A percentile compares a stretch with the other conserved stretches of the same genome.
Evolutionary conservation across 92 coral and sea anemone genomes (phyloP).

Genomic region (Epizoanthus stellaris): DNA sequence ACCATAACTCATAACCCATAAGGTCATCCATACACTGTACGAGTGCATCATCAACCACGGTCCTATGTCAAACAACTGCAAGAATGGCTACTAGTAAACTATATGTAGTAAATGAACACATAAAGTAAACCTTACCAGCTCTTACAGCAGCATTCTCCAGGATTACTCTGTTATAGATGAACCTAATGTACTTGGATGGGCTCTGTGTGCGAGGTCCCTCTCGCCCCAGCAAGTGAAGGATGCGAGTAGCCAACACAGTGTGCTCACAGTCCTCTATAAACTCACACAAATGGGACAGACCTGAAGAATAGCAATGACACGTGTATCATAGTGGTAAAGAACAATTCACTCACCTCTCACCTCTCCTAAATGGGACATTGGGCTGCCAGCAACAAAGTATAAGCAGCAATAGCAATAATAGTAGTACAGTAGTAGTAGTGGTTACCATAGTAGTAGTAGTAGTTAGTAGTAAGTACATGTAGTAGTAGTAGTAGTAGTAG

Average conservation of each 20-base stretch:
- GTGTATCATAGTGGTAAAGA: background rate
- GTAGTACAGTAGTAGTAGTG: too few species aligned
- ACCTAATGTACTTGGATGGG: conserved; percentile 94
- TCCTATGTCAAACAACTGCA: too few species aligned
- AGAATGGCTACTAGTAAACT: background rate
- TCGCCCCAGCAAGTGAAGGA: conserved; percentile 94
- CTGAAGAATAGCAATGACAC: conserved; percentile 44
- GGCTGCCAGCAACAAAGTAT: too few species aligned
- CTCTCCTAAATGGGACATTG: too few species aligned
- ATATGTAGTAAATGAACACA: background rate
- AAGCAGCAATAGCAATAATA: too few species aligned
- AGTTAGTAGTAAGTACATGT: too few species aligned
- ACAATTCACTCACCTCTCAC: too few species aligned
- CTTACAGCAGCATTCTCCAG: conserved; percentile 98
- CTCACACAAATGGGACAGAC: conserved; percentile 98
- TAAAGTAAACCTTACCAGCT: conserved; percentile 71
- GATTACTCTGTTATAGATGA: conserved; percentile 96
- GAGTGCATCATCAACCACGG: too few species aligned
- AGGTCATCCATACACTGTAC: too few species aligned
- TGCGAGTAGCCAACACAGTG: conserved; percentile 96
- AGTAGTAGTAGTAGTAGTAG: too few species aligned
- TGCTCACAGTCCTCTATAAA: conserved; percentile 99
- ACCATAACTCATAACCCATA: too few species aligned
- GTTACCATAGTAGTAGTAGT: too few species aligned
- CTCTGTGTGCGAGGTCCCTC: conserved; percentile 98